Base-by-base conservation (phyloP, 2,797 vertebrate species). In the Eptatretus atami region DNA sequence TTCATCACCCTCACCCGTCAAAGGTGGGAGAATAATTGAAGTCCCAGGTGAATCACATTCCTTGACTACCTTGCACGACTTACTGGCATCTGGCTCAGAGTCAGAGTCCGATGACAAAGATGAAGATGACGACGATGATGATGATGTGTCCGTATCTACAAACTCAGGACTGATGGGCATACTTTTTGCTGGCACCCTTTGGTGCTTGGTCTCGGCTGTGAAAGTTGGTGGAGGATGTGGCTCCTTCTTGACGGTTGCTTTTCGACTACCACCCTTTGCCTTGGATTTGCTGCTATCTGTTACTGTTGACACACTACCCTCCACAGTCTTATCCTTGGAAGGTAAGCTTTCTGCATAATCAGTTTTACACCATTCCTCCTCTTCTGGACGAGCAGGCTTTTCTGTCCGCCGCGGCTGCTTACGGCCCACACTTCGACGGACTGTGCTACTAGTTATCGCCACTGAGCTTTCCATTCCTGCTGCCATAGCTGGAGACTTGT, bases 81-180 rank as follows among this genome's bases (percentile, higher is more conserved):
- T 83, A 73, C 90, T 94, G 69, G 93, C 85, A 13, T 86, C 90
- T 73, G 82, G 88, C 76, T 96, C 92, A 0, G 92, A 98, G 72
- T 95, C 90, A 24, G 92, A 94, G n/a, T 61, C 57, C n/a, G 57
- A 61, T 24, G 57, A 61, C n/a, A 25, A 25, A n/a, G 57, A 61
- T 24, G 57, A 61, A 9, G 57, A 61, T 8, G 57, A 61, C 10
- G 57, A 61, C 10, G 57, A 61, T 44, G 31, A 44, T 44, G 92
- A 87, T 3, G 90, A 92, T 19, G 83, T 84, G 75, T 94, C 88
- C 6, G 92, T 90, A 66, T 92, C 82, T 54, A 98, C 78, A 69
- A 92, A 87, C 77, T 96, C 86, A 3, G 81, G 81, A 53, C 87
- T 94, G 74, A 93, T 95, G 74, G 83, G 82, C 53, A 80, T 76